Evolutionary conservation across 2,888 invertebrate species (phyloP), one percentile per base, ranked within the genome.

Genomic region (Caenorhabditis angaria): DNA sequence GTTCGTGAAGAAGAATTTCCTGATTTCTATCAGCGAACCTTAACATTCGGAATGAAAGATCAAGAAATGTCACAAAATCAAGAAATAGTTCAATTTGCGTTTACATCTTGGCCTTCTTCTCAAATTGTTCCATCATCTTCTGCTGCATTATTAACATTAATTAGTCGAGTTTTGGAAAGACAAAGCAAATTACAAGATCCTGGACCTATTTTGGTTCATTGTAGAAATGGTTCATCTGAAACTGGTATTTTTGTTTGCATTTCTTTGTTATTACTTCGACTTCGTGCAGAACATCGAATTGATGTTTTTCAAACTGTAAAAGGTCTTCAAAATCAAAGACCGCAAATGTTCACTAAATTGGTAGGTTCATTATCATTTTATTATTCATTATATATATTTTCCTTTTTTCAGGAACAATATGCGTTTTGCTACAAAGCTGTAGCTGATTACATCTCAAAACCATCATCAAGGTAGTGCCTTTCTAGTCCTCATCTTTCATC

Each of bases 171-270:
- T 24, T 78, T 85, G 35, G 84, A 88, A 58, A 70, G 82, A 50
- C 87, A 87, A 70, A 78, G 78, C 51, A 69, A 73, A 51, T 58
- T 78, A 28, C 22, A 70, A 4, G 80, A 94, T 88, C 94, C 94
- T 77, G 92, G 92, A 41, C 93, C 94, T 51, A 91, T 94, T 87
- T 92, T 93, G 56, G 93, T 95, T 71, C 95, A 95, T 89, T 94
- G 94, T 91, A 82, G 83, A 61, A 78, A 86, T 61, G 86, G 86
- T 1, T 85, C 85, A 2, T 72, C 79, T 0, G 82, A 84, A 60
- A 76, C 75, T 3, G 86, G 83, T 8, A 66, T 86, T 29, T 85
- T 82, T 67, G 82, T 84, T 50, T 80, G 79, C 58, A 76, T 86
- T 14, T 83, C 83, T 4, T 63, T 87, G 25, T 61, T 88, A 14